phyloP scores from a whole-genome alignment of 2,888 invertebrate species.

The Autographa pulchrina region DNA sequence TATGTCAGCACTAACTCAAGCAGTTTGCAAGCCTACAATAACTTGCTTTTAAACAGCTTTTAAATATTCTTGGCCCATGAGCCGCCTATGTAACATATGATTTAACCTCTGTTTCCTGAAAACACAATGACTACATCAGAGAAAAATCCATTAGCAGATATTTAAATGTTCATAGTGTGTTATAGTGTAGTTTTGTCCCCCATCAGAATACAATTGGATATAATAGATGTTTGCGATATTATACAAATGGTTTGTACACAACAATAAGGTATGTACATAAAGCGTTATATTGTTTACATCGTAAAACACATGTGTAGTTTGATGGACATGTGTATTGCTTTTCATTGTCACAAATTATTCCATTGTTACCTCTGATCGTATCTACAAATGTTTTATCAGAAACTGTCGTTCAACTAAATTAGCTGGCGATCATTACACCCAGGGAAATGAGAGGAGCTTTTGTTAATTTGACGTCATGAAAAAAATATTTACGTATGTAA shows the following conservation, averaged over 20 bases:
- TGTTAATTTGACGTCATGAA: background rate
- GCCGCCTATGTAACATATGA: background rate
- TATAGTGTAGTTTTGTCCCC: slow-evolving; percentile 15
- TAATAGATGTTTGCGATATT: slow-evolving; percentile 12
- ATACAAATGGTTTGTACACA: slow-evolving; percentile 22
- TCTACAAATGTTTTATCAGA: slow-evolving; percentile 40
- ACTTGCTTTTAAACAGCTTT: too few species aligned
- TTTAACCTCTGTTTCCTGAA: background rate
- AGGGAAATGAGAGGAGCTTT: background rate
- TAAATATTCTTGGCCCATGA: background rate
- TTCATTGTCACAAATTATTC: slow-evolving; percentile 68
- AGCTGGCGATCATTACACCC: slow-evolving; percentile 22
- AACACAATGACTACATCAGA: background rate
- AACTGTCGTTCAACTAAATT: slow-evolving; percentile 41
- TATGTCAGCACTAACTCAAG: too few species aligned
- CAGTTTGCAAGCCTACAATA: too few species aligned
- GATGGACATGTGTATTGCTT: slow-evolving; percentile 61
- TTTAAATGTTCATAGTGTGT: background rate
- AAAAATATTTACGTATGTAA: background rate
- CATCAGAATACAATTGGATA: slow-evolving; percentile 30
- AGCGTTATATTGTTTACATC: slow-evolving; percentile 64
- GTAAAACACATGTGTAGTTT: slow-evolving; percentile 65
- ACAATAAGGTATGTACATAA: slow-evolving; percentile 50
- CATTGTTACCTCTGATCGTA: slow-evolving; percentile 65
- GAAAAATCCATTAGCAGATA: background rate